These are phyloP conservation scores for Tetramorium simillimum DNA, from an alignment of 1,140 invertebrate genomes.

Conservation along the genomic window DNA sequence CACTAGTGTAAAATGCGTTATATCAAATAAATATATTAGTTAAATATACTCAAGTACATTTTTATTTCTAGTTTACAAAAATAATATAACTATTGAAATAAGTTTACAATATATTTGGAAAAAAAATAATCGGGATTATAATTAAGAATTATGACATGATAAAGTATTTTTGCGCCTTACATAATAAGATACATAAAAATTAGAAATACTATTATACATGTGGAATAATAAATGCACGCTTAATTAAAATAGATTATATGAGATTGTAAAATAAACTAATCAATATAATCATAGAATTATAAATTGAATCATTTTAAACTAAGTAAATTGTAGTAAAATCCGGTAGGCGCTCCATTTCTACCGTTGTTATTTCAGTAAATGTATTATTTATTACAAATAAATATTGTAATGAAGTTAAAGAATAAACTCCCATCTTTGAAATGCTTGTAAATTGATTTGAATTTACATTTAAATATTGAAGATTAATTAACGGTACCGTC, in stretches of 20 bases:
- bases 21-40: background rate
- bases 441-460: conserved; percentile 30
- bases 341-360: background rate
- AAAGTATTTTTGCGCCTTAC: background rate
- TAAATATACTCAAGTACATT: background rate
- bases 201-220: background rate
- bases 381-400: conserved; percentile 46
- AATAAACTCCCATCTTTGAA: background rate
- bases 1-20: background rate
- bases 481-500: background rate
- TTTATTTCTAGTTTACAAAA: conserved; percentile 21
- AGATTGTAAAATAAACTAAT: background rate
- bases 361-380: background rate
- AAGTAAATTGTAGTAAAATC: conserved; percentile 11
- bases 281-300: background rate
- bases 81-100: background rate
- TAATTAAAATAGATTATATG: background rate
- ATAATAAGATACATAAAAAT: background rate
- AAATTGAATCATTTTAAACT: background rate
- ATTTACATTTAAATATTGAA: conserved; percentile 45
- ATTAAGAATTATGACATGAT: background rate
- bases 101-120: background rate
- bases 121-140: background rate
- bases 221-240: background rate
- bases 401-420: background rate